These are phyloP conservation scores for Lethenteron reissneri DNA, from an alignment of 2,113 vertebrate species.

Conservation along the genomic window DNA sequence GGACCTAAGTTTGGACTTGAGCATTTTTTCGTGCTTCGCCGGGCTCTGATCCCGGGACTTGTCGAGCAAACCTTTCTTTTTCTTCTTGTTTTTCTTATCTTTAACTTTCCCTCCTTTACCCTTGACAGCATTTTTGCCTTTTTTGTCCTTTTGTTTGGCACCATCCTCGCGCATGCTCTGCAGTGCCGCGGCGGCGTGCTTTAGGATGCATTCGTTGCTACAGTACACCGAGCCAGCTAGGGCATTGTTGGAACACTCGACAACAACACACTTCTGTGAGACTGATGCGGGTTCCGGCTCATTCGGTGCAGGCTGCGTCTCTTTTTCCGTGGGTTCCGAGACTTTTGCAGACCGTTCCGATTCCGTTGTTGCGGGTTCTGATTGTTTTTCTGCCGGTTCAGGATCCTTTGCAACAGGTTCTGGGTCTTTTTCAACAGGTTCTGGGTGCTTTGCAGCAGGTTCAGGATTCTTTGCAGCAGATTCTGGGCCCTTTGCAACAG, in stretches of 20 bases:
- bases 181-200: conserved; percentile 1
- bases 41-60: no score
- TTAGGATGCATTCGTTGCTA: background rate
- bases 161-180: background rate
- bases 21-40: no score
- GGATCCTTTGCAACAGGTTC: no score
- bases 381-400: no score
- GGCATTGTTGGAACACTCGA: background rate
- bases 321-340: no score
- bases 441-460: no score
- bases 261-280: background rate
- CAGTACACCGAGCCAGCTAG: conserved; percentile 2
- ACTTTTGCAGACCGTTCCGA: no score
- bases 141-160: background rate
- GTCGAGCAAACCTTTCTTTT: conserved; percentile 1
- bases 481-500: no score
- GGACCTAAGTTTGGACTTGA: no score
- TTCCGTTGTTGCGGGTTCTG: no score
- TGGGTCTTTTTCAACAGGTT: no score
- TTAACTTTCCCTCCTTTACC: background rate
- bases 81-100: background rate
- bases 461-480: no score
- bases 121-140: background rate
- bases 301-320: background rate
- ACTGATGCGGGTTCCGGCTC: background rate